These are phyloP conservation scores for Melinaea marsaeus DNA, from an alignment of 2,888 invertebrate species.

Conservation along the genomic window DNA sequence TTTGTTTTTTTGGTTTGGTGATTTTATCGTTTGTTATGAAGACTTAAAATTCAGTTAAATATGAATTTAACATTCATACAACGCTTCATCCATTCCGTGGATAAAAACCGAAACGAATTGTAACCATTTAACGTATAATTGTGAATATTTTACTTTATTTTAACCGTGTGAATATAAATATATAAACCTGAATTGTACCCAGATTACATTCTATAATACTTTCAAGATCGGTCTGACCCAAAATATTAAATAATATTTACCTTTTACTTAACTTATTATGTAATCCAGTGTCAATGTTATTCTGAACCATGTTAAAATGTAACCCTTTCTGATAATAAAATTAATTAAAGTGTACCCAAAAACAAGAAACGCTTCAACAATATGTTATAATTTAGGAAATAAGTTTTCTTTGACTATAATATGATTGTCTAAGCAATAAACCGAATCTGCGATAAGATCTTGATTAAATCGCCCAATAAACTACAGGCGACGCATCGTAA, in stretches of 20 bases:
- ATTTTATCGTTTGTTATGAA: background rate
- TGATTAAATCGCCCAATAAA: conserved; percentile 13
- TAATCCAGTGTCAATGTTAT: conserved; percentile 17
- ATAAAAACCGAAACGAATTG: conserved; percentile 3
- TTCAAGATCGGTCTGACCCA: conserved; percentile 17
- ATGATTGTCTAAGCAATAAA: background rate
- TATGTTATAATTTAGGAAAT: no score
- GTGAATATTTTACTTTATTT: background rate
- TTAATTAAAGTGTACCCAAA: no score
- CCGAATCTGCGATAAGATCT: background rate
- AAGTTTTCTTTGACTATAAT: background rate
- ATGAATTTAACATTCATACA: background rate
- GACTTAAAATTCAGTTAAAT: background rate
- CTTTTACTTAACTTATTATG: conserved; percentile 17
- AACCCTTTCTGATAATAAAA: no score
- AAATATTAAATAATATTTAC: conserved; percentile 10
- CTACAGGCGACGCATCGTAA: conserved; percentile 11
- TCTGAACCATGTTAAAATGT: no score
- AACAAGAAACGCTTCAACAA: no score
- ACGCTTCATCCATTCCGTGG: background rate
- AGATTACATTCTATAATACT: conserved; percentile 6
- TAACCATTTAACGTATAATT: conserved; percentile 5
- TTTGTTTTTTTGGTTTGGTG: background rate
- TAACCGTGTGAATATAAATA: conserved; percentile 1
- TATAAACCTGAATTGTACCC: background rate